A percentile compares a stretch with the other conserved stretches of the same genome.
phyloP scores from a whole-genome alignment of 2,797 vertebrate genomes.

The Manis pentadactyla region DNA sequence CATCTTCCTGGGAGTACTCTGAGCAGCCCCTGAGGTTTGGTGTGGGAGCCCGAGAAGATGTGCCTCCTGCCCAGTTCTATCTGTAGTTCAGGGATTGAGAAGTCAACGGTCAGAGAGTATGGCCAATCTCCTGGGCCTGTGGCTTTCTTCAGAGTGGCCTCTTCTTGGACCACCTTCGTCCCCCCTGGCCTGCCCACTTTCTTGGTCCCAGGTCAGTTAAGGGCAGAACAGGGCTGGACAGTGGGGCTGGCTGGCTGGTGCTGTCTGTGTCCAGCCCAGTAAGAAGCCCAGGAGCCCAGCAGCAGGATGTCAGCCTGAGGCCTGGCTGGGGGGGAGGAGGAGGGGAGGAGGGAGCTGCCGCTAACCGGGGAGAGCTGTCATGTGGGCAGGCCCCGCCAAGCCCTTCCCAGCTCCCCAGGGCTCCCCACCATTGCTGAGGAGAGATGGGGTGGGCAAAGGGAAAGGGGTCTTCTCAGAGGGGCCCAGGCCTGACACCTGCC shows the following conservation, averaged over 20 bases:
- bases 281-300: not conserved
- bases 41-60: not conserved
- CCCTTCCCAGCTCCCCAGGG: not conserved
- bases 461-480: not conserved
- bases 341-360: not conserved
- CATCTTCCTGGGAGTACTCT: not conserved
- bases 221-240: not conserved
- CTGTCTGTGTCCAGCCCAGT: not conserved
- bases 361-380: slow-evolving; percentile 54
- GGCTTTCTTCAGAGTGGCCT: not conserved
- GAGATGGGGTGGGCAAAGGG: not conserved
- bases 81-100: not conserved
- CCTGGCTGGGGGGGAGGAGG: not conserved
- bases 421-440: not conserved
- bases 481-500: not conserved
- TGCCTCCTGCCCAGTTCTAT: not conserved
- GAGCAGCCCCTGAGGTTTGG: not conserved
- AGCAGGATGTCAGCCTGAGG: not conserved
- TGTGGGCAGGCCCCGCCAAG: not conserved
- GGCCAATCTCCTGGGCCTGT: not conserved
- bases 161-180: not conserved
- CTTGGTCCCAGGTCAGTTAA: not conserved
- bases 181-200: not conserved
- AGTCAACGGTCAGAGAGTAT: not conserved
- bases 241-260: not conserved